Base-by-base conservation (phyloP, 2,797 vertebrate genomes). In the Catostomus latipinnis region DNA sequence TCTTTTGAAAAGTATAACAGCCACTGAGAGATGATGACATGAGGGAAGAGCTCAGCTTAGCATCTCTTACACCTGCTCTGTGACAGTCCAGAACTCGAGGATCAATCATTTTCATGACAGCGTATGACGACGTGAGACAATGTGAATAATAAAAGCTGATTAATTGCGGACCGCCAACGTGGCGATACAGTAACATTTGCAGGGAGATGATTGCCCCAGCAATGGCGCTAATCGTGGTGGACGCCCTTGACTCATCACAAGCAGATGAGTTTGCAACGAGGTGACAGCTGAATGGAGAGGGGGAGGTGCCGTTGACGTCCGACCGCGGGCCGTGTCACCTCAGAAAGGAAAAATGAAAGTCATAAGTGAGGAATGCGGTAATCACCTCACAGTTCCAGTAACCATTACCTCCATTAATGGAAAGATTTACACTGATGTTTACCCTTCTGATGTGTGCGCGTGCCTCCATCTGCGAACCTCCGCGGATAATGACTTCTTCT, bases 131-230 rank as follows among this genome's bases (percentile, higher is more conserved):
- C 2, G 22, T 71, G 72, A 87, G 70, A 85, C 81, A 81, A 78
- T 7, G 45, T 68, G 86, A 83, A 88, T 88, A 89, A 90, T 88
- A 84, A 88, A 89, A 81, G 88, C 87, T 87, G 86, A 92, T 91
- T 86, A 88, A 88, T 88, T 83, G 67, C 12, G 57, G 10, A 65
- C 75, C 78, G 72, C 73, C 82, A 78, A 67, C 9, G 57, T 43
- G 57, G 85, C 86, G 81, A 76, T 71, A 0, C 74, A 81, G 71
- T 76, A 74, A 81, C 63, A 81, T 71, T 52, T 81, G 85, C 70
- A 74, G 84, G 85, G 74, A 87, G 86, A 88, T 87, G 88, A 90
- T 91, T 86, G 87, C 85, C 82, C 71, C 62, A 74, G 73, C 69
- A 66, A 78, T 78, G 67, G 8, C 75, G 84, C 79, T 90, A 87